phyloP scores from a whole-genome alignment of 2,113 vertebrate species.

The Ceuthmochares aereus region DNA sequence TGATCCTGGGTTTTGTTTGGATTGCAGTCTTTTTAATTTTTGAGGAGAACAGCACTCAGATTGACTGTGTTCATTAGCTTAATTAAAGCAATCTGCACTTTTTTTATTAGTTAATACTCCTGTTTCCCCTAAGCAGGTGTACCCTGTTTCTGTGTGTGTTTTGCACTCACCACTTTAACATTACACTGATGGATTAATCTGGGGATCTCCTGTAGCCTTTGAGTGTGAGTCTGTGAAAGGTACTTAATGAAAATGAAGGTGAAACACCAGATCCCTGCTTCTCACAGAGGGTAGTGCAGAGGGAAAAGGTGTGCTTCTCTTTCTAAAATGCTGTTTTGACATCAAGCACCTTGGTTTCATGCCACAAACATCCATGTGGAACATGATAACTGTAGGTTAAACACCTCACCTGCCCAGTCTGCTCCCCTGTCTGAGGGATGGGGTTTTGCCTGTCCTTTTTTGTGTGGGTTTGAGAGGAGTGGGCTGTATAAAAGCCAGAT shows the following conservation, averaged over 20 bases:
- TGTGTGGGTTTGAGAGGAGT: not conserved
- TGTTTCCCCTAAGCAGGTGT: not conserved
- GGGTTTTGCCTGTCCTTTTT: not conserved
- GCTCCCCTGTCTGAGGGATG: not conserved
- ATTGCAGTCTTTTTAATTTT: not conserved
- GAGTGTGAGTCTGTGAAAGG: not conserved
- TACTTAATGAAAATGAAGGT: not conserved
- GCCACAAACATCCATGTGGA: not conserved
- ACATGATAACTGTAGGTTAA: accelerated
- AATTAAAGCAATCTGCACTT: slow-evolving; percentile 47
- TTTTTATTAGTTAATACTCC: not conserved
- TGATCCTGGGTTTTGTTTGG: not conserved
- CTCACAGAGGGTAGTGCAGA: not conserved
- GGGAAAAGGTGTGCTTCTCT: not conserved
- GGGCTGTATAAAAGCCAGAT: not conserved
- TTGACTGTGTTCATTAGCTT: not conserved
- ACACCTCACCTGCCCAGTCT: not conserved
- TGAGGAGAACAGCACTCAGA: not conserved
- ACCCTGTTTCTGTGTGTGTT: not conserved
- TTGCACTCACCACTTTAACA: slow-evolving; percentile 2
- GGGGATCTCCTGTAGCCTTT: not conserved
- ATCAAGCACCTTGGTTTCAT: not conserved
- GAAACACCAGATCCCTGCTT: not conserved
- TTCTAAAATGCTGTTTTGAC: not conserved
- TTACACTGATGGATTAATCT: not conserved